Base-by-base conservation (phyloP, 1,140 invertebrate genomes). In the Drosophila parvula region DNA sequence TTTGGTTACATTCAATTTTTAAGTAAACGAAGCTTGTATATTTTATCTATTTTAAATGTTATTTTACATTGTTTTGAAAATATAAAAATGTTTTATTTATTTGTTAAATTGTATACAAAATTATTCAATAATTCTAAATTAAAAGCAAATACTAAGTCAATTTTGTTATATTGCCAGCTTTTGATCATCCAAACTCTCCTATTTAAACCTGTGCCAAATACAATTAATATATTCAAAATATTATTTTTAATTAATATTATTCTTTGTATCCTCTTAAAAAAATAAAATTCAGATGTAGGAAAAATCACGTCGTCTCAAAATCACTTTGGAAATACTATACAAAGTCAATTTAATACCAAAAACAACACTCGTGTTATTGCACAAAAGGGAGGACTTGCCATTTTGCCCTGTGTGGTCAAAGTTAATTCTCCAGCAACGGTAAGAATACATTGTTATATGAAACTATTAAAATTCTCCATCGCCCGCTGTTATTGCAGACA, bases 401-500 rank as follows among this genome's bases (percentile, higher is more conserved):
- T 94, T 61, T 92, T 96, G 47, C 95, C 95, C 27, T 96, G 95
- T 92, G 94, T 95, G 79, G 94, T 96, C 44, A 93, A 93, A 78
- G 95, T 96, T 78, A 94, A 95, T 63, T 95, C 94, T 32, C 95
- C 94, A 57, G 95, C 95, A 75, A 95, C 95, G 90, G 95, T 96
- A 93, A 95, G 95, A 94, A 38, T 44, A 10, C 8, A 11, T n/a
- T 10, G 8, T 27, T 30, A 30, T 30, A 7, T n/a, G 3, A 10
- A 48, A n/a, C 0, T n/a, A 2, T 28, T 48, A 5, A 27, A 45
- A 3, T 18, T 22, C 12, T 27, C 22, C 22, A 22, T 22, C 22
- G 22, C 22, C 14, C 0, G 9, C 1, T 44, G 18, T 14, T 11
- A 14, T 18, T n/a, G 22, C 32, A 38, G 12, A 38, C 38, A n/a